A percentile compares a stretch with the other conserved stretches of the same genome.
Evolutionary conservation across 2,888 invertebrate genomes (phyloP).

Genomic region (Melolontha melolontha): DNA sequence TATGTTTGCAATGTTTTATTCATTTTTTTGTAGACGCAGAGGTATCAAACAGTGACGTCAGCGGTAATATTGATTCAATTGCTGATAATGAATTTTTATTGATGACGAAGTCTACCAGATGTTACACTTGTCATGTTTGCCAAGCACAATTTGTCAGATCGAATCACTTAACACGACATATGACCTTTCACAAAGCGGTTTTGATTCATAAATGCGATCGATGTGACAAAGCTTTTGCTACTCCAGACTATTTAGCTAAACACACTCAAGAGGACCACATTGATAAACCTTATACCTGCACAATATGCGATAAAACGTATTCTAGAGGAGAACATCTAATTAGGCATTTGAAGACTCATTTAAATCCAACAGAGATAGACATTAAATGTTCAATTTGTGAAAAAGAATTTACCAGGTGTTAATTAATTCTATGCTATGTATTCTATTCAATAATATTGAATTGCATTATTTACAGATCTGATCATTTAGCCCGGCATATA

Average conservation of each 20-base stretch:
- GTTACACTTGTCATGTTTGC: constrained; percentile 63
- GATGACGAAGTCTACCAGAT: constrained; percentile 52
- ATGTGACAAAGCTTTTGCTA: constrained; percentile 63
- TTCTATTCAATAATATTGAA: constrained; percentile 33
- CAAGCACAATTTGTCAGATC: constrained; percentile 60
- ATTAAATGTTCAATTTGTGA: constrained; percentile 65
- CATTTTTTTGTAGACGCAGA: neutral
- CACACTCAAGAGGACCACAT: constrained; percentile 64
- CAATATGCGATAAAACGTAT: constrained; percentile 63
- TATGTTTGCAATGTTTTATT: neutral
- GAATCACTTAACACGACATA: constrained; percentile 64
- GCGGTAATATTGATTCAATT: constrained; percentile 16
- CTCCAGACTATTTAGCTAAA: constrained; percentile 60
- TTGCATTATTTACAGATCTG: constrained; percentile 67
- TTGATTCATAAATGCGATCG: constrained; percentile 63
- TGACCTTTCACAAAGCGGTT: constrained; percentile 63
- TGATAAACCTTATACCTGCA: constrained; percentile 64
- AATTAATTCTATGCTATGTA: constrained; percentile 10
- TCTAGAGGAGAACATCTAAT: constrained; percentile 65
- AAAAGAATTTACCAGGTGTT: constrained; percentile 60
- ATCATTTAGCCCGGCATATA: constrained; percentile 74
- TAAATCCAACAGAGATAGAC: constrained; percentile 51
- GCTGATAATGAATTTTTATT: constrained; percentile 32
- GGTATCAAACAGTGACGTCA: neutral
- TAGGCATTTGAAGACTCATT: constrained; percentile 63